Evolutionary conservation across 2,797 vertebrate species (phyloP).

Genomic region (Pitangus sulphuratus): DNA sequence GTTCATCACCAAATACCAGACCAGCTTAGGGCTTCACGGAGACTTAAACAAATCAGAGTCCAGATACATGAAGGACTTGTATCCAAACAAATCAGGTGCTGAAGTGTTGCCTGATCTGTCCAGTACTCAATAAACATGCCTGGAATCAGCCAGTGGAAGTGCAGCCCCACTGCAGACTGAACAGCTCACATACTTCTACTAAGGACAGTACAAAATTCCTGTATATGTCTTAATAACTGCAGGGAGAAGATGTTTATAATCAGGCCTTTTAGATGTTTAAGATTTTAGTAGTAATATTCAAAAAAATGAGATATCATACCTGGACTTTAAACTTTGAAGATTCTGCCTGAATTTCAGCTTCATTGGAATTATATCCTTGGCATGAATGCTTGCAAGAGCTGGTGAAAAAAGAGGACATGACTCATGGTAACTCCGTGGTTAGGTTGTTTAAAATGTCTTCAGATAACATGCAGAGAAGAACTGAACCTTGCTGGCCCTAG

Average conservation of each 20-base stretch:
- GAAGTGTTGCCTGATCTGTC: not conserved
- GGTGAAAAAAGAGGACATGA: not conserved
- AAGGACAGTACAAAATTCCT: not conserved
- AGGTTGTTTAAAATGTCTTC: not conserved
- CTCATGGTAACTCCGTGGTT: not conserved
- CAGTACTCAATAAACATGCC: not conserved
- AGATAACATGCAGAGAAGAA: not conserved
- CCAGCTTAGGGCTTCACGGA: not conserved
- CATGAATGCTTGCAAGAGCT: conserved; percentile 79
- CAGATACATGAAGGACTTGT: not conserved
- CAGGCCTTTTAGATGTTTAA: not conserved
- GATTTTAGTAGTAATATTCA: not conserved
- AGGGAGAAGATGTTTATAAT: not conserved
- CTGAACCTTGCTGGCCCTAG: not conserved
- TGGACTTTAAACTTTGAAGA: conserved; percentile 81
- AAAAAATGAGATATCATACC: conserved; percentile 61
- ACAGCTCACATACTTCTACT: not conserved
- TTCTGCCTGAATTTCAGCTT: conserved; percentile 80
- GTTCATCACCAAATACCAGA: not conserved
- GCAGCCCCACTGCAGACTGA: not conserved
- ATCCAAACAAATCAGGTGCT: not conserved
- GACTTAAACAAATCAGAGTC: not conserved
- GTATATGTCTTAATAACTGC: not conserved
- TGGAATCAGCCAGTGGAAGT: not conserved
- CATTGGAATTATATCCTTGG: conserved; percentile 79